Percentiles rank a stretch among this genome's conserved stretches.
These are phyloP conservation scores for Hemibagrus wyckioides DNA, from an alignment of 2,113 vertebrate species.

Conservation along the genomic window DNA sequence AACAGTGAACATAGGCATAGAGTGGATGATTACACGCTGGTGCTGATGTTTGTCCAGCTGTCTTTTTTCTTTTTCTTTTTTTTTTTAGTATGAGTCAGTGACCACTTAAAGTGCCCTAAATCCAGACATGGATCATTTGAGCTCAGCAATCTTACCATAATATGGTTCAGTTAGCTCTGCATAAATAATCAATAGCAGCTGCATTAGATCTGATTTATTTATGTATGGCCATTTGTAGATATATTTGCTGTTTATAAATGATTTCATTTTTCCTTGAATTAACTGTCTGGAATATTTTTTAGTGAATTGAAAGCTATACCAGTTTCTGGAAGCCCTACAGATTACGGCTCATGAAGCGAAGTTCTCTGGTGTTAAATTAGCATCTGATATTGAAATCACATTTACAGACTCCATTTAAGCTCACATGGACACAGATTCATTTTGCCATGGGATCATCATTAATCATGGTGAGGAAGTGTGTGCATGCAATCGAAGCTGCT, in stretches of 20 bases:
- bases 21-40: background rate
- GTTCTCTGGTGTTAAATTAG: background rate
- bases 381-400: background rate
- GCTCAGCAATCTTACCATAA: conserved; percentile 49
- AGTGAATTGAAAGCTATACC: background rate
- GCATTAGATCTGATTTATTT: background rate
- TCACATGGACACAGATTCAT: background rate
- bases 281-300: background rate
- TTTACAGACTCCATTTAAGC: background rate
- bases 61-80: background rate
- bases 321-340: background rate
- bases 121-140: conserved; percentile 57
- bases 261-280: background rate
- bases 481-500: conserved; percentile 30
- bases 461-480: conserved; percentile 34
- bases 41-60: background rate
- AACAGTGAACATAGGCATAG: background rate
- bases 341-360: background rate
- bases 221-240: background rate
- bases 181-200: background rate
- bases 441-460: conserved; percentile 38
- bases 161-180: background rate
- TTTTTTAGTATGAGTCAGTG: background rate
- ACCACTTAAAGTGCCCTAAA: conserved; percentile 49
- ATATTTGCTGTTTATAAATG: background rate